These are phyloP conservation scores for Pelvicachromis taeniatus DNA, from an alignment of 2,113 vertebrate genomes.

Conservation along the genomic window DNA sequence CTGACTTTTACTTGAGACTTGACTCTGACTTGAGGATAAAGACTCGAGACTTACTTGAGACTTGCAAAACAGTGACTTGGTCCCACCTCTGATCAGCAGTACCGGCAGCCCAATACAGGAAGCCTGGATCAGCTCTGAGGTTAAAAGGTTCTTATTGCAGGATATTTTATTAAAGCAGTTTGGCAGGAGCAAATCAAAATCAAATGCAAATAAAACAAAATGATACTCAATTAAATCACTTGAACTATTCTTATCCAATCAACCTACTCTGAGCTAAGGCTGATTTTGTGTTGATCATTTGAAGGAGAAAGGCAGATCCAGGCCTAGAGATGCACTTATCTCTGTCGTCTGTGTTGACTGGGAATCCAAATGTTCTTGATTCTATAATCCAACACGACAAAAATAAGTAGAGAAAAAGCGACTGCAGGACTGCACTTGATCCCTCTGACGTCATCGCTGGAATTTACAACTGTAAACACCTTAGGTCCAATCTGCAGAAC, in stretches of 20 bases:
- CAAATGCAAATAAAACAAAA: background rate
- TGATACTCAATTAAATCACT: background rate
- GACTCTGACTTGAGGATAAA: no score
- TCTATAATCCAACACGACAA: background rate
- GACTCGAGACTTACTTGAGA: no score
- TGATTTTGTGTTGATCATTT: background rate
- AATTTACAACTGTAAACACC: background rate
- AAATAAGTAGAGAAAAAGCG: background rate
- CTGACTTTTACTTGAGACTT: no score
- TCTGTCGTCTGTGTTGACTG: background rate
- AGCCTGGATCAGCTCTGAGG: background rate
- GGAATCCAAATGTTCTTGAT: background rate
- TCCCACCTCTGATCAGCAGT: no score
- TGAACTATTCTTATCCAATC: background rate
- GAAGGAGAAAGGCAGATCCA: background rate
- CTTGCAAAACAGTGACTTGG: no score
- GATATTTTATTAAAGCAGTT: background rate
- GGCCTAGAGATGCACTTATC: background rate
- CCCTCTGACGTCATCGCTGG: background rate
- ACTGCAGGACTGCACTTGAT: background rate
- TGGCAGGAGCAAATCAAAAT: rapidly evolving
- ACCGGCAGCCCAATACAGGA: background rate
- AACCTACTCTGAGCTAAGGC: background rate
- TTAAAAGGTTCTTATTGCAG: background rate
- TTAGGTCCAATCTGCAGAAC: background rate